A percentile compares a stretch with the other conserved stretches of the same genome.
Conservation (phyloP, 2,888 invertebrate species). For the Athalia circularis region DNA sequence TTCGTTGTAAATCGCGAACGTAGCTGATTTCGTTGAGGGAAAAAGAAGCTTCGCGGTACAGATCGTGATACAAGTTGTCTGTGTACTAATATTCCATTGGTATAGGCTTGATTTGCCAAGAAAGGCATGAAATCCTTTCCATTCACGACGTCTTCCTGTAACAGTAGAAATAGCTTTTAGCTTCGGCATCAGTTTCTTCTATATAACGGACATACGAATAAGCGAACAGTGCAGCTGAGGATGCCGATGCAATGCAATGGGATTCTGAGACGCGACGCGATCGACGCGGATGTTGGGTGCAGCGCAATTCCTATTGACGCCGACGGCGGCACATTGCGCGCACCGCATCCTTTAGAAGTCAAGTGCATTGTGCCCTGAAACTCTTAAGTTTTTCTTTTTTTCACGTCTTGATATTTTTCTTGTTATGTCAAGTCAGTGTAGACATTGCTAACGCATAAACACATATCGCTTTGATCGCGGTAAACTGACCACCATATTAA, state of each 20-base stretch:
- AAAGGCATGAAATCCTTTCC: constrained; percentile 63
- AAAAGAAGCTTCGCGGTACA: not conserved
- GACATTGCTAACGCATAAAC: too few relatives aligned
- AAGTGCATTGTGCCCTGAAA: constrained; percentile 58
- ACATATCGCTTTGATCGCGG: too few relatives aligned
- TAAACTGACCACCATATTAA: too few relatives aligned
- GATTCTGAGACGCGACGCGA: not conserved
- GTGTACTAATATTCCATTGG: not conserved
- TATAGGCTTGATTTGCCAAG: constrained; percentile 49
- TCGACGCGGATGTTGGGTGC: not conserved
- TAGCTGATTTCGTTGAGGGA: too few relatives aligned
- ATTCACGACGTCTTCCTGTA: constrained; percentile 52
- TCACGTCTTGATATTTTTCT: not conserved
- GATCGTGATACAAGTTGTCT: not conserved
- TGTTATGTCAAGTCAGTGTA: too few relatives aligned
- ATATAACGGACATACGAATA: constrained; percentile 55
- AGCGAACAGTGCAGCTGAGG: too few relatives aligned
- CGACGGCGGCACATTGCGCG: constrained; percentile 53
- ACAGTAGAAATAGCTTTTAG: too few relatives aligned
- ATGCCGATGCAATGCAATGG: too few relatives aligned
- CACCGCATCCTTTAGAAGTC: constrained; percentile 61
- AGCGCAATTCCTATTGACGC: not conserved
- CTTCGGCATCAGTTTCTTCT: not conserved
- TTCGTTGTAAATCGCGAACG: too few relatives aligned
- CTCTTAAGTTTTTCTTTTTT: constrained; percentile 3